Evolutionary conservation across 2,888 invertebrate genomes (phyloP), one percentile per base, ranked within the genome.

Genomic region (Automeris io): DNA sequence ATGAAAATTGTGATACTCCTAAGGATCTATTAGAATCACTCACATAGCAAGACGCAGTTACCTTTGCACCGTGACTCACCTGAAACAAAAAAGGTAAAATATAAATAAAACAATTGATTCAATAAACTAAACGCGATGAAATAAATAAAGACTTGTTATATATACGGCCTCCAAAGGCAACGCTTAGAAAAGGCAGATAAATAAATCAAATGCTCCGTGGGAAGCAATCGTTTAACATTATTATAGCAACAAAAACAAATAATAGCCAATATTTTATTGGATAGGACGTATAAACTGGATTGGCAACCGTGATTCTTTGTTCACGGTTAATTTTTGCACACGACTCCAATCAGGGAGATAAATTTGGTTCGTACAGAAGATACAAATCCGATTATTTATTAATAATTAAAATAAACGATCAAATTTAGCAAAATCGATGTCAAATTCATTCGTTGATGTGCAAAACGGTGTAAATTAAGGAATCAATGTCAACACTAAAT

Each of bases 11-110:
- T n/a, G n/a, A n/a, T n/a, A n/a, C n/a, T 29, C 16, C 4, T 2
- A 16, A 2, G 8, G n/a, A n/a, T 8, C 16, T 6, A 9, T 16
- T 16, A 29, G n/a, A 7, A 16, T n/a, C 26, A 26, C 26, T 26
- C 7, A 29, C 29, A 29, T 16, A 29, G 13, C 16, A 16, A 29
- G 5, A 29, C 13, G 16, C 29, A n/a, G 16, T 16, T 8, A 29
- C 4, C 8, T n/a, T 4, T n/a, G n/a, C n/a, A 29, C 33, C n/a
- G 18, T 54, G 49, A 56, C 66, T 64, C 46, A 68, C 68, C 68
- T 68, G 63, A 19, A 68, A 66, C 64, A 63, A 68, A 49, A 56
- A 48, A 49, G 45, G 45, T 46, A 43, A 49, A 41, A 42, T 33
- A 44, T 57, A 33, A 53, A 41, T 44, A 43, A 38, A 48, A 44